Evolutionary conservation across 2,888 invertebrate species (phyloP).

Genomic region (Acanthosoma haemorrhoidale): DNA sequence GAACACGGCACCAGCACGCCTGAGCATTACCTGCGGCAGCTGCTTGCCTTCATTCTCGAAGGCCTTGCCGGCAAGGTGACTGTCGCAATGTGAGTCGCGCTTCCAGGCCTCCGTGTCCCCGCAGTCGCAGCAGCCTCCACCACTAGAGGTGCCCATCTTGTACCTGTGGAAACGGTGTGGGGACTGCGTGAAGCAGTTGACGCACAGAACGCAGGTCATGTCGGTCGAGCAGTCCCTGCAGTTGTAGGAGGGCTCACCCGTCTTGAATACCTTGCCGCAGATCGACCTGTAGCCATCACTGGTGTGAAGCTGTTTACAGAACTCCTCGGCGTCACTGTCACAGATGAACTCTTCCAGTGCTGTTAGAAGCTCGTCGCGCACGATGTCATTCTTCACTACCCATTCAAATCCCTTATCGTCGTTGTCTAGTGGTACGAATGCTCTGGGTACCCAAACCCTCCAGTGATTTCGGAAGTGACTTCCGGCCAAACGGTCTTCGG

Average conservation of each 20-base stretch:
- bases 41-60: background rate
- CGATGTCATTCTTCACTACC: slow-evolving; percentile 68
- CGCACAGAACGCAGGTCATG: slow-evolving; percentile 95
- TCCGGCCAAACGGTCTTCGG: slow-evolving; percentile 40
- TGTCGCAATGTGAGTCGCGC: slow-evolving; percentile 74
- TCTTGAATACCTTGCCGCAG: slow-evolving; percentile 92
- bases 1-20: slow-evolving; percentile 61
- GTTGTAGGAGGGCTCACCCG: slow-evolving; percentile 95
- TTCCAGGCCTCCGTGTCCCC: slow-evolving; percentile 93
- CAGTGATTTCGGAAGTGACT: slow-evolving; percentile 63
- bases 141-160: slow-evolving; percentile 91
- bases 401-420: slow-evolving; percentile 66
- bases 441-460: slow-evolving; percentile 65
- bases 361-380: slow-evolving; percentile 62
- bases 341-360: slow-evolving; percentile 77
- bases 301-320: slow-evolving; percentile 34
- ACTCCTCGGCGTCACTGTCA: slow-evolving; percentile 53
- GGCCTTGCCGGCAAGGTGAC: slow-evolving; percentile 55
- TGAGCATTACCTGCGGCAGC: slow-evolving; percentile 56
- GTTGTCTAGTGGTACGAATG: slow-evolving; percentile 59
- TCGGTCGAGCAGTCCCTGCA: slow-evolving; percentile 97
- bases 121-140: slow-evolving; percentile 94
- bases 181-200: slow-evolving; percentile 93
- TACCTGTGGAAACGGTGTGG: slow-evolving; percentile 85
- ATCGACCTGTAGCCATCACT: slow-evolving; percentile 65